Base-by-base conservation (phyloP, 2,113 vertebrate species). In the Verasper variegatus region DNA sequence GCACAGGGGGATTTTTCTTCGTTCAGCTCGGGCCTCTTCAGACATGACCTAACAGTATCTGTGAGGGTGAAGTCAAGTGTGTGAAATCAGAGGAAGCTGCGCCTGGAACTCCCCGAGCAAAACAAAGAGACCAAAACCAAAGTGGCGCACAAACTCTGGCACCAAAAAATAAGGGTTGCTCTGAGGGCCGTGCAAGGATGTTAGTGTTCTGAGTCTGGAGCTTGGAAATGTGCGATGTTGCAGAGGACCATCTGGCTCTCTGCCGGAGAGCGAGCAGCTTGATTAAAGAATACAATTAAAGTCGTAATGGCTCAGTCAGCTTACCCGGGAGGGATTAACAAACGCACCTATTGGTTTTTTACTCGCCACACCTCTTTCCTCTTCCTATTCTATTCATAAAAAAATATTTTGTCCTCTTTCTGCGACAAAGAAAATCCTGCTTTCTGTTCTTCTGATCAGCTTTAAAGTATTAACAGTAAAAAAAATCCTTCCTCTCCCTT, bases 211-310 rank as follows among this genome's bases (percentile, higher is more conserved):
- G 27, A 51, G 49, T 51, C 51, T 83, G 67, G 58, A 73, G 69
- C 81, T 73, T 66, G 70, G 17, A 49, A 68, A 71, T 78, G 59
- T 8, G 78, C 31, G 67, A 59, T 73, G 31, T 51, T 51, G 49
- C 55, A 21, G 61, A 2, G 21, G 70, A 82, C 76, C 86, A 82
- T 84, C 73, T 84, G 84, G 18, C 49, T 20, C 49, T 18, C 17
- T 13, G 49, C 18, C 18, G 49, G 49, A 51, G 51, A 11, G 51
- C 51, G 51, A 54, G 51, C 24, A 69, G 52, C 14, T 78, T 83
- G 69, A 86, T 90, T 85, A 74, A 85, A 86, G 54, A 87, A 88
- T 4, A 71, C 80, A 84, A 89, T 88, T 88, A 86, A 84, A 80
- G 42, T 15, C 15, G 71, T 80, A 76, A 67, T 26, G 59, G 69